Evolutionary conservation across 2,888 invertebrate genomes (phyloP).

Genomic region (Arrhopalites spinosus): DNA sequence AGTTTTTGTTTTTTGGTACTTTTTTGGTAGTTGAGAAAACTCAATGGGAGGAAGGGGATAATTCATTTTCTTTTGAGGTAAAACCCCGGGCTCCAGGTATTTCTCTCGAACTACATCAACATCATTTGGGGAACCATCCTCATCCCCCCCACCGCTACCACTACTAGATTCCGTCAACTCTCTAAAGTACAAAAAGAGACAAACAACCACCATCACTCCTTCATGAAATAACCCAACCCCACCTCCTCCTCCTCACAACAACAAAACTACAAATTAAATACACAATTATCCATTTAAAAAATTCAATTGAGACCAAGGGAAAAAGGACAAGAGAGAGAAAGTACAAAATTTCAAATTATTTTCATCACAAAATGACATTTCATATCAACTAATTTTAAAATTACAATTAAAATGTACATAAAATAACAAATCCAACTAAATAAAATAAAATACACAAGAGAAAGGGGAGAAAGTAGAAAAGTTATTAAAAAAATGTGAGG

Average conservation of each 20-base stretch:
- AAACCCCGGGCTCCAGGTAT: constrained; percentile 55
- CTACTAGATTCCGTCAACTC: constrained; percentile 28
- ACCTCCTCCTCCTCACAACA: background rate
- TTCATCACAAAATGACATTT: too few species aligned
- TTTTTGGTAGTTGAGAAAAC: constrained; percentile 40
- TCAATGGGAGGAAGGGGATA: constrained; percentile 48
- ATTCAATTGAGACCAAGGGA: too few species aligned
- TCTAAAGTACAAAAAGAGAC: constrained; percentile 22
- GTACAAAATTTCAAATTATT: too few species aligned
- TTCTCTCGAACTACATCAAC: constrained; percentile 38
- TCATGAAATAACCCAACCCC: background rate
- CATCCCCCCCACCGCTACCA: background rate
- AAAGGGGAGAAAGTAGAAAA: too few species aligned
- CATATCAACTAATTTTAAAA: too few species aligned
- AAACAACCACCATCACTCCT: background rate
- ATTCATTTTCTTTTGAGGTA: constrained; percentile 52
- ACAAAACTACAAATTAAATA: background rate
- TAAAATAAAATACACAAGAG: too few species aligned
- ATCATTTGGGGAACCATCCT: constrained; percentile 12
- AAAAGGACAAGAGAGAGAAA: too few species aligned
- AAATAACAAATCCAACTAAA: too few species aligned
- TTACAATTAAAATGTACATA: too few species aligned
- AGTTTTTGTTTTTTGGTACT: constrained; percentile 20
- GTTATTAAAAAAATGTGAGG: too few species aligned
- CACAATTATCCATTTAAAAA: background rate